phyloP scores from a whole-genome alignment of 2,797 vertebrate species.

The Hyperoplus lanceolatus region DNA sequence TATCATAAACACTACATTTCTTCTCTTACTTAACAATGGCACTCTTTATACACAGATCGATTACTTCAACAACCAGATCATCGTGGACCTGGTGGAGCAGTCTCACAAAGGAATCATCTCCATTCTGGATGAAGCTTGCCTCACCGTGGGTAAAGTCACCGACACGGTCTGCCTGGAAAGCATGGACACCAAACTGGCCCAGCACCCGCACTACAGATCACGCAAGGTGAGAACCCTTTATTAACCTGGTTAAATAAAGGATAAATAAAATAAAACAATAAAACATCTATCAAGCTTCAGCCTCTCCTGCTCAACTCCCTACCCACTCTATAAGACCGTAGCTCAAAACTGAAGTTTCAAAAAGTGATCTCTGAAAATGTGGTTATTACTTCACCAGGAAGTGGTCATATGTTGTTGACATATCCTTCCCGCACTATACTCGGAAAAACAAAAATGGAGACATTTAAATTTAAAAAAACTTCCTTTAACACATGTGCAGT shows the following conservation, averaged over 20 bases:
- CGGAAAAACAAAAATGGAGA: not conserved
- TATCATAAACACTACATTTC: not conserved
- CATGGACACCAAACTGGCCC: constrained; percentile 90
- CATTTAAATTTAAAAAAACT: not conserved
- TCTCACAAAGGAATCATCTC: constrained; percentile 91
- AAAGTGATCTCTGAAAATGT: not conserved
- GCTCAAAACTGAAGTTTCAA: not conserved
- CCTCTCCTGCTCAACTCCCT: constrained; percentile 45
- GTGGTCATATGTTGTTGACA: constrained; percentile 5
- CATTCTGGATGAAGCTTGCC: constrained; percentile 92
- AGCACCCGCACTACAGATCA: constrained; percentile 93
- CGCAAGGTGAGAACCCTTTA: constrained; percentile 86
- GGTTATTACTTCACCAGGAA: not conserved
- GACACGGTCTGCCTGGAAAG: constrained; percentile 91
- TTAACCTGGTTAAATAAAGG: too few relatives aligned
- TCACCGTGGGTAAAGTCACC: constrained; percentile 88
- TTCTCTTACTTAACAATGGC: not conserved
- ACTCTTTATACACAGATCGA: constrained; percentile 84
- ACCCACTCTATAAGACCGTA: not conserved
- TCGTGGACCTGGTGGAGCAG: constrained; percentile 94
- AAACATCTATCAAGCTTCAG: constrained; percentile 48
- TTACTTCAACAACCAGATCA: constrained; percentile 95
- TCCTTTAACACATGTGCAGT: constrained; percentile 37
- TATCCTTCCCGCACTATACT: not conserved
- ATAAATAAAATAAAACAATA: constrained; percentile 21